Percentiles rank a stretch among this genome's conserved stretches.
Evolutionary conservation across 1,140 invertebrate genomes (phyloP).

Genomic region (Xylocopa sonorina): DNA sequence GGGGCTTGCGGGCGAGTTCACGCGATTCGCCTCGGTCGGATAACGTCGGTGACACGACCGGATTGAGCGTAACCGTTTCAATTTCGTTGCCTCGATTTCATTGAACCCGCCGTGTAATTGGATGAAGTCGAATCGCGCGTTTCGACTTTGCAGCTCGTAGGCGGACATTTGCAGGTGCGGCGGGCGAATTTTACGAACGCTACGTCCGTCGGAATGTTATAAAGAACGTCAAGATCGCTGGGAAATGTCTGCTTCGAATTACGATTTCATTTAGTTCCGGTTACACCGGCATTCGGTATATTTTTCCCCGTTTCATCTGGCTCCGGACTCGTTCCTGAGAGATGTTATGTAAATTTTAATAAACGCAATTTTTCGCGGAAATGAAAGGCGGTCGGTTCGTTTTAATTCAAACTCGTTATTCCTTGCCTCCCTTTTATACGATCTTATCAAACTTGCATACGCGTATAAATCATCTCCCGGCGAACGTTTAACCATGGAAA

Average conservation of each 20-base stretch:
- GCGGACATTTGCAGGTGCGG: too few species aligned
- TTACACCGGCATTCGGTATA: background rate
- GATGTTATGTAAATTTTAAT: constrained; percentile 1
- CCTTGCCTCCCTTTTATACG: background rate
- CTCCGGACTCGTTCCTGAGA: background rate
- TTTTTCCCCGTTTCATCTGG: background rate
- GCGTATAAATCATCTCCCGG: too few species aligned
- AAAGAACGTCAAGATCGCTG: background rate
- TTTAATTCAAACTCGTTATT: background rate
- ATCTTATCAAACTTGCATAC: background rate
- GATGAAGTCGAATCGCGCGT: too few species aligned
- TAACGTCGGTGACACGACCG: too few species aligned
- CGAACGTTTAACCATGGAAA: too few species aligned
- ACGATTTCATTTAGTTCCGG: background rate
- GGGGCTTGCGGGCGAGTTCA: too few species aligned
- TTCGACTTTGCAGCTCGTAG: too few species aligned
- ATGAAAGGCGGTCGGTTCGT: background rate
- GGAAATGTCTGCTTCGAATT: background rate
- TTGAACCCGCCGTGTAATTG: too few species aligned
- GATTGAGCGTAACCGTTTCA: too few species aligned
- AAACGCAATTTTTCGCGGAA: background rate
- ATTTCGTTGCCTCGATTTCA: too few species aligned
- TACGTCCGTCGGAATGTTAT: background rate
- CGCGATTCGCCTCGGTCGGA: too few species aligned
- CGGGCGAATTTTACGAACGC: too few species aligned